Base-by-base conservation (phyloP, 2,888 invertebrate species). In the Orthonevra nobilis region DNA sequence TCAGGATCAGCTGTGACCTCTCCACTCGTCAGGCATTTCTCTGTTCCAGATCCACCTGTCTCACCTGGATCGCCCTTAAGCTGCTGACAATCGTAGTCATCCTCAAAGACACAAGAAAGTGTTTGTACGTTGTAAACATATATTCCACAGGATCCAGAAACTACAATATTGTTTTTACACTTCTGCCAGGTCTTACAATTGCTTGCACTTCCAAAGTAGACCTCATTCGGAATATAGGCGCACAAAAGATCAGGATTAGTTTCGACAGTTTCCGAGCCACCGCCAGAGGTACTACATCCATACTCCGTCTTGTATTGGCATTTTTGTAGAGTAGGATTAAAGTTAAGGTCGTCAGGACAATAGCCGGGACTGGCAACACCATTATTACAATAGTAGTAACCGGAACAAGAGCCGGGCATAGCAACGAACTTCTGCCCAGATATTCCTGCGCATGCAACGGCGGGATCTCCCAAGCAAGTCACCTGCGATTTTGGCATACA, bases 181-280 rank as follows among this genome's bases (percentile, higher is more conserved):
- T 38, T 64, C 23, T 81, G 73, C 84, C 84, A 85, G 1, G 3
- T 44, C 0, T 10, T 17, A 52, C 85, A 85, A 15, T 15, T 58
- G 2, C 81, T 44, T 2, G 85, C 58, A 44, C 68, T 83, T 5
- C 85, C 84, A 48, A 85, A 85, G 48, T 69, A 85, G 0, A 82
- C 1, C 2, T 52, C 58, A 6, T 81, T 81, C 32, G 56, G 66
- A 9, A 85, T 32, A 20, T 81, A 82, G 3, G 66, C 75, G 48
- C 85, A 85, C 1, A 56, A 0, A 2, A 32, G 0, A 12, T 69
- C 23, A 1, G 32, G 23, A 26, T 50, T 26, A 1, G 15, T 7
- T 5, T 9, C 9, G 17, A 12, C 10, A 3, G 38, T 2, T 10
- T 20, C 15, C 6, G 38, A 17, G 2, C n/a, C 15, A 23, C 5